A percentile compares a stretch with the other conserved stretches of the same genome.
phyloP scores from a whole-genome alignment of 2,888 invertebrate species.

The Epirrita christyi region DNA sequence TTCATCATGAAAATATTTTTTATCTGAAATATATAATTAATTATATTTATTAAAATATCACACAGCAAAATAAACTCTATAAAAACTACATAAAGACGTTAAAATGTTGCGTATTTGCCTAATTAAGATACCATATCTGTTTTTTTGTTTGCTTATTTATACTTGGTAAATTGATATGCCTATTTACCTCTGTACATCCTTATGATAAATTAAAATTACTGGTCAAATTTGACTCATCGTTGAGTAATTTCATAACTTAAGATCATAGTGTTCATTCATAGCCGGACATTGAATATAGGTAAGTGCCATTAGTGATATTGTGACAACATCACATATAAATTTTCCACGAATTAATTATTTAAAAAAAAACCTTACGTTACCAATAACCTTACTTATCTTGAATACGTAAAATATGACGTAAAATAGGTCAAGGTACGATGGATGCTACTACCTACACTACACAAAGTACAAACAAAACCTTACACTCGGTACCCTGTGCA shows the following conservation, averaged over 20 bases:
- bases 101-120: constrained; percentile 19
- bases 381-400: no score
- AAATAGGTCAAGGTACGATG: no score
- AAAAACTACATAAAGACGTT: constrained; percentile 7
- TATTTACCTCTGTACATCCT: constrained; percentile 7
- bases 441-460: no score
- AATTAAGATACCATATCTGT: constrained; percentile 15
- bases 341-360: no score
- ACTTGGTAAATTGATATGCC: constrained; percentile 5
- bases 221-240: constrained; percentile 41
- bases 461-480: no score
- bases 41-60: neutral
- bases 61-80: neutral
- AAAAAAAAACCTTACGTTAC: no score
- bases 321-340: no score
- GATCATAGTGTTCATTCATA: constrained; percentile 6
- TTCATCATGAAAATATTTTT: neutral
- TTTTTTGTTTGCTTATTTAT: constrained; percentile 23
- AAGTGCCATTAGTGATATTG: neutral
- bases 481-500: no score
- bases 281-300: neutral
- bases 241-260: neutral
- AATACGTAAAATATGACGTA: no score
- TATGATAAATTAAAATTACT: constrained; percentile 32
- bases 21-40: constrained; percentile 2